Percentiles rank a stretch among this genome's conserved stretches.
phyloP scores from a whole-genome alignment of 1,140 invertebrate species.

The Acyrthosiphon pisum region DNA sequence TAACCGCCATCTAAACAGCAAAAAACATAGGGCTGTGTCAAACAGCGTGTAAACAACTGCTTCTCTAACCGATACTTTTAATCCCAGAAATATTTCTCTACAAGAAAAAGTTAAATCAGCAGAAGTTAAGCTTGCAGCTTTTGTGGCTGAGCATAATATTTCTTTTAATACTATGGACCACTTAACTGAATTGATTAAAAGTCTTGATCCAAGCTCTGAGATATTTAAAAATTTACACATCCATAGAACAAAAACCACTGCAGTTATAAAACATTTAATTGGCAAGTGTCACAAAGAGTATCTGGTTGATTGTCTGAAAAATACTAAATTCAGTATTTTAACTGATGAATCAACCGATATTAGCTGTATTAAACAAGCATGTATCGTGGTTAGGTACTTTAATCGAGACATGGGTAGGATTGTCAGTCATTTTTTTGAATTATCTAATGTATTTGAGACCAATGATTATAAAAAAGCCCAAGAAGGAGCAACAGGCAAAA shows the following conservation, averaged over 20 bases:
- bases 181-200: background rate
- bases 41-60: background rate
- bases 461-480: background rate
- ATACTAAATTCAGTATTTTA: no score
- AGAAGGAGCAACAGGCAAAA: background rate
- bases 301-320: background rate
- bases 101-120: background rate
- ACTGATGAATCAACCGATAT: no score
- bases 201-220: background rate
- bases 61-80: background rate
- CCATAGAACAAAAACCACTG: background rate
- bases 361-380: no score
- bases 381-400: no score
- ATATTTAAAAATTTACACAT: background rate
- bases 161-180: background rate
- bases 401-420: background rate
- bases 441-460: background rate
- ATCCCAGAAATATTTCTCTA: background rate
- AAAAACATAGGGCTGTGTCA: background rate
- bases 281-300: background rate
- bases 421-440: background rate
- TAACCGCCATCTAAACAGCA: background rate
- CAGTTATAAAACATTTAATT: background rate
- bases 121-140: background rate
- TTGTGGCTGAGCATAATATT: background rate